Base-by-base conservation (phyloP, 2,888 invertebrate species). In the Spilarctia lutea region DNA sequence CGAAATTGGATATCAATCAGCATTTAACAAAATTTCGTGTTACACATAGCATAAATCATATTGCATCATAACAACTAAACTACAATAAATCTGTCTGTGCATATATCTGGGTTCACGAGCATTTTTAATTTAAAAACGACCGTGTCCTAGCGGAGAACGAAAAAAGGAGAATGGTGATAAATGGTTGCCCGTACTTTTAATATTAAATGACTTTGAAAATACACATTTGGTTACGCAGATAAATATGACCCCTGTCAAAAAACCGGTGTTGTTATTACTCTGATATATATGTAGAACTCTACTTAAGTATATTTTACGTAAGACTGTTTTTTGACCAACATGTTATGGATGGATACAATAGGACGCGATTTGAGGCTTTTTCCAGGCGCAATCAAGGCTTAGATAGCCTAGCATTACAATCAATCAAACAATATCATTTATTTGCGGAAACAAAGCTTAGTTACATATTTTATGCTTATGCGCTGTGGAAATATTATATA, bases 141-240 rank as follows among this genome's bases (percentile, higher is more conserved):
- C 30, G 30, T 33, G 10, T 10, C 30, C 48, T 30, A 27, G 30
- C 24, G 20, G 20, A 30, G 48, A 24, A 24, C 30, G 24, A 24
- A 68, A 68, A 48, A 48, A 68, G 33, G 20, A 68, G 45, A 67
- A 30, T 42, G 27, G 68, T 68, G 60, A 74, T 18, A 60, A 35
- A 63, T 72, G 60, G 60, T 48, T 68, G 48, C 30, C 33, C 45
- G 68, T 68, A 68, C 63, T 48, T n/a, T 30, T 67, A 27, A 33
- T 52, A 39, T 72, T 48, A 72, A 67, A 67, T 33, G 33, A 63
- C 65, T 73, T 45, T 42, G 35, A 33, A 68, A 24, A 60, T 65
- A 30, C 52, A 39, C 42, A 63, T 45, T 63, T 68, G 63, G 33
- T 45, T 30, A 27, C 60, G n/a, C 27, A 30, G 33, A 67, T 56